These are phyloP conservation scores for Notodonta dromedarius DNA, from an alignment of 2,888 invertebrate species.

Conservation along the genomic window DNA sequence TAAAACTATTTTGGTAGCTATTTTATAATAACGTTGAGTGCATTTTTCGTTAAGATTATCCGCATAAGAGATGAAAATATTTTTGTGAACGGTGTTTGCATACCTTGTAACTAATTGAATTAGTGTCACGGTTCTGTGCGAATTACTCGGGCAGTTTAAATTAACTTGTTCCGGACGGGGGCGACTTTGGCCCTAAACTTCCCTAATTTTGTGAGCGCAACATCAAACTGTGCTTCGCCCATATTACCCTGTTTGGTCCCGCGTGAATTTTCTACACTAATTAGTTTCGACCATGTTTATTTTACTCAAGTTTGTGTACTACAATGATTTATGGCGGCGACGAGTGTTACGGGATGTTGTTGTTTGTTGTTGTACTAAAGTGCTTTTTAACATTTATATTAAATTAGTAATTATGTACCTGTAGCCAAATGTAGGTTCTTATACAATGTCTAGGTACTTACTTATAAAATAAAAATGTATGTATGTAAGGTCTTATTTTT, in stretches of 20 bases:
- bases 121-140: conserved; percentile 77
- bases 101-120: conserved; percentile 79
- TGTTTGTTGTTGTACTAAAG: conserved; percentile 35
- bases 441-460: too few species aligned
- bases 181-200: conserved; percentile 80
- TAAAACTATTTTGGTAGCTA: too few species aligned
- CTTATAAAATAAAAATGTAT: too few species aligned
- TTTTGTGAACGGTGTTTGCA: conserved; percentile 62
- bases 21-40: too few species aligned
- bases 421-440: background rate
- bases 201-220: conserved; percentile 81
- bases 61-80: conserved; percentile 29
- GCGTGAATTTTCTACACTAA: conserved; percentile 82
- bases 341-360: conserved; percentile 48
- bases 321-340: conserved; percentile 72
- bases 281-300: conserved; percentile 80
- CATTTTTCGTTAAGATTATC: background rate
- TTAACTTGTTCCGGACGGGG: conserved; percentile 78
- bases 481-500: too few species aligned
- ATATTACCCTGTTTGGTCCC: conserved; percentile 79
- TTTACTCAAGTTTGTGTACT: conserved; percentile 75
- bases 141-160: conserved; percentile 81
- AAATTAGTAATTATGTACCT: conserved; percentile 1
- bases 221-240: conserved; percentile 81
- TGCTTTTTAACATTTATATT: conserved; percentile 20